Percentiles rank a stretch among this genome's conserved stretches.
phyloP scores from a whole-genome alignment of 2,797 vertebrate species.

The Margarornis squamiger region DNA sequence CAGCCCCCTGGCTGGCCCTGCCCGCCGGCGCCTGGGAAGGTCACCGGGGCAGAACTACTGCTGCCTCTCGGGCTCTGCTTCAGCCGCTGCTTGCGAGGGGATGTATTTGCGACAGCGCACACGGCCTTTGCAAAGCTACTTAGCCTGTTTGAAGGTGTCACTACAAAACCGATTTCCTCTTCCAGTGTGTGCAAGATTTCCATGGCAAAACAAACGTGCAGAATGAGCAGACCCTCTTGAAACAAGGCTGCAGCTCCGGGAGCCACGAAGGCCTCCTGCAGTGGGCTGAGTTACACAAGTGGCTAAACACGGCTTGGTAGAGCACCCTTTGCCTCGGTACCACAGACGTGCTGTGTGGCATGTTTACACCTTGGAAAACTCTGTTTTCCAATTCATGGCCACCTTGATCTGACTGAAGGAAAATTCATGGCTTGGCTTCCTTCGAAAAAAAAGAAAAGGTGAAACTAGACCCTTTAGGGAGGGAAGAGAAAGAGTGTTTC shows the following conservation, averaged over 20 bases:
- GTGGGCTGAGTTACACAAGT: background rate
- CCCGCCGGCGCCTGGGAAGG: constrained; percentile 4
- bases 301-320: background rate
- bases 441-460: background rate
- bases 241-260: background rate
- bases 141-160: background rate
- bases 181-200: background rate
- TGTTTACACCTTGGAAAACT: background rate
- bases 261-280: background rate
- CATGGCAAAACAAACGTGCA: background rate
- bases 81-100: background rate
- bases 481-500: background rate
- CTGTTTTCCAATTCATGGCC: background rate
- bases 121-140: background rate
- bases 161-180: background rate
- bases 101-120: background rate
- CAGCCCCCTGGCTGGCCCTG: background rate
- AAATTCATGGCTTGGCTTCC: background rate
- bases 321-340: background rate
- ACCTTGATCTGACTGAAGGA: background rate
- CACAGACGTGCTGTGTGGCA: background rate
- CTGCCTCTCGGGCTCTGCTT: background rate
- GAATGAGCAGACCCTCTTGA: background rate
- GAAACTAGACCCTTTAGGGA: background rate
- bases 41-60: constrained; percentile 34